Percentiles rank a stretch among this genome's conserved stretches.
phyloP scores from a whole-genome alignment of 2,797 vertebrate genomes.

The Semaprochilodus insignis region DNA sequence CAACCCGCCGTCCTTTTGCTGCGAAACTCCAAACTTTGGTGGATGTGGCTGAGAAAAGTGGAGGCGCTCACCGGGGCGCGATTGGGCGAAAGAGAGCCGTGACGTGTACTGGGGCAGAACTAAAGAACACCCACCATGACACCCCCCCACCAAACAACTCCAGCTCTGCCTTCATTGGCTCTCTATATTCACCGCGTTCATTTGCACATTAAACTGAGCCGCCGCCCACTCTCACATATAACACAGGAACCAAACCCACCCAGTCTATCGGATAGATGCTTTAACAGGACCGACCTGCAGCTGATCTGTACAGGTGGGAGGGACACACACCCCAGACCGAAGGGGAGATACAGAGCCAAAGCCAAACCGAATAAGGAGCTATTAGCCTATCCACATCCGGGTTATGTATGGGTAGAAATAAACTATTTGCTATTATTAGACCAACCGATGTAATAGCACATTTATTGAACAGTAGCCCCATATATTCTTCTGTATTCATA shows the following conservation, averaged over 20 bases:
- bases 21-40: conserved; percentile 81
- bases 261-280: not conserved
- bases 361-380: too few species aligned
- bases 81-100: conserved; percentile 68
- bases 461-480: too few species aligned
- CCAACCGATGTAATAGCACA: too few species aligned
- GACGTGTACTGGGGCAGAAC: conserved; percentile 65
- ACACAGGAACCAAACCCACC: conserved; percentile 57
- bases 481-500: too few species aligned
- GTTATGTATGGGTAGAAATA: too few species aligned
- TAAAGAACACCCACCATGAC: not conserved
- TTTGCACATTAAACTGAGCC: conserved; percentile 71
- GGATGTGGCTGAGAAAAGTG: conserved; percentile 71
- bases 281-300: not conserved
- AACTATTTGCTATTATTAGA: too few species aligned
- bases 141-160: not conserved
- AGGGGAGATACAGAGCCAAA: too few species aligned
- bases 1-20: conserved; percentile 79
- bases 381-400: too few species aligned
- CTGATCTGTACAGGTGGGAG: not conserved
- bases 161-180: conserved; percentile 75
- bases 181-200: conserved; percentile 51
- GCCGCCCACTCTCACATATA: conserved; percentile 60
- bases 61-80: conserved; percentile 63
- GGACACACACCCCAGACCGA: too few species aligned